A percentile compares a stretch with the other conserved stretches of the same genome.
Evolutionary conservation across 2,888 invertebrate genomes (phyloP).

Genomic region (Onchidella celtica): DNA sequence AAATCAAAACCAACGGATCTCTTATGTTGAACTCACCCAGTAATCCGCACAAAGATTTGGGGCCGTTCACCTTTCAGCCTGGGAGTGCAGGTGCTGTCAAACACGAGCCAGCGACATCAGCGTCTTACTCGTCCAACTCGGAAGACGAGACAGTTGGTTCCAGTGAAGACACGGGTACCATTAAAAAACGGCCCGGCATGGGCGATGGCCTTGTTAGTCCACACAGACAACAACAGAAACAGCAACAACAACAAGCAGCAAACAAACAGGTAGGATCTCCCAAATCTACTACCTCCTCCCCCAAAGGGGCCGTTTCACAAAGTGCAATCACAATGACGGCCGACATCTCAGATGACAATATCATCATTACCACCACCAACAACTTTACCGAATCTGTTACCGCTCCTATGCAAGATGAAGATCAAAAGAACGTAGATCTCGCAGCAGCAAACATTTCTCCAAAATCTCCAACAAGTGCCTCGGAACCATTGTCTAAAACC

Average conservation of each 20-base stretch:
- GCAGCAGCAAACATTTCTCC: neutral
- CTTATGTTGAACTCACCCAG: conserved; percentile 74
- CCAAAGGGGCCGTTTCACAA: neutral
- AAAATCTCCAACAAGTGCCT: conserved; percentile 8
- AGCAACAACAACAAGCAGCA: neutral
- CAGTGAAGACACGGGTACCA: conserved; percentile 76
- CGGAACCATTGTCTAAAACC: neutral
- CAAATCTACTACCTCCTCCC: neutral
- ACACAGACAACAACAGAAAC: neutral
- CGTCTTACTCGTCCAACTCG: conserved; percentile 74
- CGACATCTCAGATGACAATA: conserved; percentile 31
- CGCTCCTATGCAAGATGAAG: conserved; percentile 2
- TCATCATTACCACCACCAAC: conserved; percentile 37
- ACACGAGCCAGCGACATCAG: conserved; percentile 54
- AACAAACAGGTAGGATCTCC: neutral
- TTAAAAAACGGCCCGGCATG: conserved; percentile 71
- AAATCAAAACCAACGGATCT: conserved; percentile 79
- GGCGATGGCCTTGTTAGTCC: neutral
- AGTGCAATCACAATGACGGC: conserved; percentile 39
- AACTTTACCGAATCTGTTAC: conserved; percentile 26
- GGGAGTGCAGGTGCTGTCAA: neutral
- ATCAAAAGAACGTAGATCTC: neutral
- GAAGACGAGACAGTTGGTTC: conserved; percentile 73
- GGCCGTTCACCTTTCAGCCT: neutral
- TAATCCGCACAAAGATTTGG: conserved; percentile 70